Evolutionary conservation across 2,797 vertebrate genomes (phyloP).

Genomic region (Rhynchotus rufescens): DNA sequence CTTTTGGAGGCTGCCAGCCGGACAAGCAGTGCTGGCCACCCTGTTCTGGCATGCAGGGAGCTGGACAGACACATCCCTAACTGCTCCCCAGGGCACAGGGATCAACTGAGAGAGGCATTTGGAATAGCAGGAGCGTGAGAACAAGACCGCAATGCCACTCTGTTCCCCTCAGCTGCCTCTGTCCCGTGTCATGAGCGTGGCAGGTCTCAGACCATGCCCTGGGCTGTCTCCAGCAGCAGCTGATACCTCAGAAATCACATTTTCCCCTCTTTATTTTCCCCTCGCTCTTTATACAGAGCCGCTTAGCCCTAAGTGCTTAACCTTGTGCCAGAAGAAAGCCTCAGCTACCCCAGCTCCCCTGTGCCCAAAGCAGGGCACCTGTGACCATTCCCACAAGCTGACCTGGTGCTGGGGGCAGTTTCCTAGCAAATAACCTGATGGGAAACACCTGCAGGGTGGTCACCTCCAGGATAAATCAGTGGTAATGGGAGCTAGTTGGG

Average conservation of each 20-base stretch:
- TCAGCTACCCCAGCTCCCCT: accelerated
- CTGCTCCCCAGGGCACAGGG: background rate
- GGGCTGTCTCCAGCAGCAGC: background rate
- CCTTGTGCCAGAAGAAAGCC: background rate
- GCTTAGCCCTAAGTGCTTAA: background rate
- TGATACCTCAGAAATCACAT: too few relatives aligned
- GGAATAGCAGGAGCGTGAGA: background rate
- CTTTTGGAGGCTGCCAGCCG: background rate
- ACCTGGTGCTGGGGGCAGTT: background rate
- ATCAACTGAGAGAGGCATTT: background rate
- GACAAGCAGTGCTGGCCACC: background rate
- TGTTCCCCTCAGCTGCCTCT: background rate
- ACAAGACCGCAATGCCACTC: background rate
- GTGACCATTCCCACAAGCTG: background rate
- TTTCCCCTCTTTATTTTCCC: background rate
- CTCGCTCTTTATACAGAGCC: background rate
- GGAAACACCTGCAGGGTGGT: background rate
- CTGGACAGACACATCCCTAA: background rate
- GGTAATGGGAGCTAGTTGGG: background rate
- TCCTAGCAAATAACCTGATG: background rate
- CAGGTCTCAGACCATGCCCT: accelerated
- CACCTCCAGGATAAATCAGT: background rate
- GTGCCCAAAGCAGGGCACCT: background rate
- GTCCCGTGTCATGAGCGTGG: background rate
- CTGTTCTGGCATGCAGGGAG: background rate